Percentiles rank a stretch among this genome's conserved stretches.
Conservation (phyloP, 1,140 invertebrate species). For the Riptortus pedestris region DNA sequence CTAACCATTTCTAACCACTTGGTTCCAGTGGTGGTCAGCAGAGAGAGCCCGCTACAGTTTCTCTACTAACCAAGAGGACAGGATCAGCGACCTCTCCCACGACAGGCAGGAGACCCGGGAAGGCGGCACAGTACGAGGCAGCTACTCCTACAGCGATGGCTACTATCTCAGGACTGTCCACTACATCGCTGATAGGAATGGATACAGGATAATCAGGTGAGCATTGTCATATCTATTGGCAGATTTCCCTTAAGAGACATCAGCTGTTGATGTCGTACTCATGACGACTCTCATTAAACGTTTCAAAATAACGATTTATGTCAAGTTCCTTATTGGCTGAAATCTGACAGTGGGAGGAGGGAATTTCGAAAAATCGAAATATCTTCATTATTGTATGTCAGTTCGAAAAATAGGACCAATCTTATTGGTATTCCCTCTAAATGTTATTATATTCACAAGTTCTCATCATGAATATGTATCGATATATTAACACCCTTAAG, state of each 20-base stretch:
- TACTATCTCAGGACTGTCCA: neutral
- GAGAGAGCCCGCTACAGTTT: neutral
- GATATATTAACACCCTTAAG: too few species aligned
- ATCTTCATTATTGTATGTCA: neutral
- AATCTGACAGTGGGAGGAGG: neutral
- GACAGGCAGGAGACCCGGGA: neutral
- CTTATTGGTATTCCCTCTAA: too few species aligned
- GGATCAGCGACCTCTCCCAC: neutral
- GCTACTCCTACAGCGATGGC: neutral
- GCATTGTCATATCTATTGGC: neutral
- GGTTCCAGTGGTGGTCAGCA: too few species aligned
- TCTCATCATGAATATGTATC: too few species aligned
- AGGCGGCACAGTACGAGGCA: neutral
- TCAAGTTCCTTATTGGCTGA: too few species aligned
- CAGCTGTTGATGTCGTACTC: neutral
- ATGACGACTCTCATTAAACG: too few species aligned
- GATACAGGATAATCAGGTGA: neutral
- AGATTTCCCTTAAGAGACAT: neutral
- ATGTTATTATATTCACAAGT: too few species aligned
- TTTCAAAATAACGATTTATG: too few species aligned
- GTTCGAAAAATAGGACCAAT: neutral
- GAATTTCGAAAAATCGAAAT: neutral
- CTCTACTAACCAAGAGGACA: neutral
- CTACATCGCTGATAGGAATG: neutral
- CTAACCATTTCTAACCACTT: too few species aligned